These are phyloP conservation scores for Pterostichus niger DNA, from an alignment of 2,888 invertebrate genomes.

Conservation along the genomic window DNA sequence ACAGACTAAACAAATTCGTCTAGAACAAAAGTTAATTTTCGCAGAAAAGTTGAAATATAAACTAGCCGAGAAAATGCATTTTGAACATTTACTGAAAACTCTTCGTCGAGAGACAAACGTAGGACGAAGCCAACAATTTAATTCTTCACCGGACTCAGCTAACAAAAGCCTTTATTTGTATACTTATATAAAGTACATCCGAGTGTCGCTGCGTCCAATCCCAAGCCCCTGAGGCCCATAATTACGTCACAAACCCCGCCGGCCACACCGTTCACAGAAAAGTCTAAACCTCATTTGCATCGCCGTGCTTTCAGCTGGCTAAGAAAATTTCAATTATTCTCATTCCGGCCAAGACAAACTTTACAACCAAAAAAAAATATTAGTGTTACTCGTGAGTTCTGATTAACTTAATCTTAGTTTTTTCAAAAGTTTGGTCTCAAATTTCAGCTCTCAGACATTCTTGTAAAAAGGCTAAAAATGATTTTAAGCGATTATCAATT, in stretches of 20 bases:
- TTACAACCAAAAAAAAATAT: background rate
- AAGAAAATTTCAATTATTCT: slow-evolving; percentile 44
- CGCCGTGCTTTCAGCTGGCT: background rate
- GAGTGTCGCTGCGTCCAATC: slow-evolving; percentile 9
- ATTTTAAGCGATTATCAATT: no score
- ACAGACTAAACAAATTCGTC: slow-evolving; percentile 39
- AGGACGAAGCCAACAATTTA: slow-evolving; percentile 5
- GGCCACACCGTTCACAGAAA: slow-evolving; percentile 1
- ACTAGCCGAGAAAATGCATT: slow-evolving; percentile 13
- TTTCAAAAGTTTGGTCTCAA: no score
- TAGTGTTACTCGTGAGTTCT: background rate
- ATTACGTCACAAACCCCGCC: no score
- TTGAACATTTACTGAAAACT: slow-evolving; percentile 29
- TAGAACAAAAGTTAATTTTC: slow-evolving; percentile 54
- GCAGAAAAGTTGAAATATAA: slow-evolving; percentile 31
- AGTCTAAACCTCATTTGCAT: slow-evolving; percentile 48
- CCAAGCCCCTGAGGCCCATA: background rate
- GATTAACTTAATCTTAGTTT: no score
- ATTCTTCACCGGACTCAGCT: background rate
- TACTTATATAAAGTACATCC: slow-evolving; percentile 59
- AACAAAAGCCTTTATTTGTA: slow-evolving; percentile 57
- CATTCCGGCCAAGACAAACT: background rate
- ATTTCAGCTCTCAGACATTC: no score
- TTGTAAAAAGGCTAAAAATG: no score
- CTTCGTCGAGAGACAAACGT: slow-evolving; percentile 14